phyloP scores from a whole-genome alignment of 2,113 vertebrate genomes.

The human (Homo sapiens) region DNA sequence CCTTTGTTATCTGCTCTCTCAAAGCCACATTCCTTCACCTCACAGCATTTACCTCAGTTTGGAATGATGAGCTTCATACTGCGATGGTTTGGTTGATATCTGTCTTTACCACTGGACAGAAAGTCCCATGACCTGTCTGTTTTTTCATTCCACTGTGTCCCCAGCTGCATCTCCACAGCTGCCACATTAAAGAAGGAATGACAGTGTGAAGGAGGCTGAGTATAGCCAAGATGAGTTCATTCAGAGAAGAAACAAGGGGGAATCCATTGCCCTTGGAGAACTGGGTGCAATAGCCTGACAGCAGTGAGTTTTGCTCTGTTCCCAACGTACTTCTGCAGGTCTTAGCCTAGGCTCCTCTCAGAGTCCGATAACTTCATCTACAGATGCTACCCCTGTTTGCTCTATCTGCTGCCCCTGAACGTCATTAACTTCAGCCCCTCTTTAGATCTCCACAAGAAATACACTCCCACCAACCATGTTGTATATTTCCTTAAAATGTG shows the following conservation, averaged over 20 bases:
- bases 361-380: background rate
- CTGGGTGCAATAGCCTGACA: background rate
- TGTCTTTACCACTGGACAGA: background rate
- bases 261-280: background rate
- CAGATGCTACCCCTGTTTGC: background rate
- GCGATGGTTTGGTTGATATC: background rate
- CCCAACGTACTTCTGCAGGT: background rate
- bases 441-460: background rate
- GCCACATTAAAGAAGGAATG: background rate
- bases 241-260: background rate
- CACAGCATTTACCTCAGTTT: background rate
- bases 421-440: background rate
- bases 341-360: background rate
- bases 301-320: background rate
- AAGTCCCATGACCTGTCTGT: background rate
- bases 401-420: no score
- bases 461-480: background rate
- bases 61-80: background rate
- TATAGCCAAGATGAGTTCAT: background rate
- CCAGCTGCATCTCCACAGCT: background rate
- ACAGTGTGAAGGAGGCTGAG: background rate
- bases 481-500: background rate
- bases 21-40: background rate
- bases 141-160: background rate
- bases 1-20: background rate